Conservation (phyloP, 2,888 invertebrate species). For the Coronaproctus castanopsis region DNA sequence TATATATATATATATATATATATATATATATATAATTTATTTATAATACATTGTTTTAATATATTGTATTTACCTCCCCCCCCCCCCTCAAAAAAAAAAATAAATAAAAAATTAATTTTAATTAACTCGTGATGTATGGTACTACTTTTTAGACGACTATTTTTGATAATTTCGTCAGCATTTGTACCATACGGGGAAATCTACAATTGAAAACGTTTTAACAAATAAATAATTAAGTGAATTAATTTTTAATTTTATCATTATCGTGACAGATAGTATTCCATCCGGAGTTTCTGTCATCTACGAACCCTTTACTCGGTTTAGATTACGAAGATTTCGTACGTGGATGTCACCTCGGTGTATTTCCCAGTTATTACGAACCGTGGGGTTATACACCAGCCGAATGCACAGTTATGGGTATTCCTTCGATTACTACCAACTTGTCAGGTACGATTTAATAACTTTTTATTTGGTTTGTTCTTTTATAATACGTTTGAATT, state of each 20-base stretch:
- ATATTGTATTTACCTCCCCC: no score
- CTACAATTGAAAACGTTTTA: no score
- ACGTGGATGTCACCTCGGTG: conserved; percentile 92
- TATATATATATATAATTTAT: no score
- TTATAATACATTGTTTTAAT: no score
- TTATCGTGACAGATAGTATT: conserved; percentile 57
- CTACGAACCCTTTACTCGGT: conserved; percentile 92
- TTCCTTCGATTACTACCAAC: conserved; percentile 94
- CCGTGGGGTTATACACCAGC: conserved; percentile 99
- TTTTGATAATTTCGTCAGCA: no score
- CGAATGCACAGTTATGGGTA: conserved; percentile 99
- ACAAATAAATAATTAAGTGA: no score
- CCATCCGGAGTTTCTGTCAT: conserved; percentile 95
- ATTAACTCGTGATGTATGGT: no score
- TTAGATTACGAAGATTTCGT: conserved; percentile 99
- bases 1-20: no score
- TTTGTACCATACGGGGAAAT: no score
- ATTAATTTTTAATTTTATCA: conserved; percentile 6
- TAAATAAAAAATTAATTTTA: no score
- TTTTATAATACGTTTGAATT: neutral
- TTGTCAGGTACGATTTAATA: conserved; percentile 46
- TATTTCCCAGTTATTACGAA: conserved; percentile 98
- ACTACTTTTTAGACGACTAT: no score
- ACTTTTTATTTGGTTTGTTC: neutral
- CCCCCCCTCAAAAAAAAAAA: no score